These are phyloP conservation scores for Himalopsyche japonica DNA, from an alignment of 2,888 invertebrate species.

Conservation along the genomic window DNA sequence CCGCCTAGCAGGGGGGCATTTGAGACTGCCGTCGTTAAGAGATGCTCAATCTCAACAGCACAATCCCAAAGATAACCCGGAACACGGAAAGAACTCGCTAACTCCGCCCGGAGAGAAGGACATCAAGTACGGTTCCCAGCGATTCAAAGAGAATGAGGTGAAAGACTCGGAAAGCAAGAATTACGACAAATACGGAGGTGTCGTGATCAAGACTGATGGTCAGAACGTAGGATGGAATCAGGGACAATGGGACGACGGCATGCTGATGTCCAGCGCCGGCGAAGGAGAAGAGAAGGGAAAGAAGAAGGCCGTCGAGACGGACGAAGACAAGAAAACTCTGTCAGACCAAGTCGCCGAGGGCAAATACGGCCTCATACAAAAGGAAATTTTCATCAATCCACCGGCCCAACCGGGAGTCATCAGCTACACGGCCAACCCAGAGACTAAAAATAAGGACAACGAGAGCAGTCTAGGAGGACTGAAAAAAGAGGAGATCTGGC, in stretches of 20 bases:
- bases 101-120: conserved; percentile 24
- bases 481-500: conserved; percentile 86
- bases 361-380: conserved; percentile 86
- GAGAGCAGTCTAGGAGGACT: conserved; percentile 79
- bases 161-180: conserved; percentile 52
- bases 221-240: conserved; percentile 58
- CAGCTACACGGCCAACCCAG: conserved; percentile 79
- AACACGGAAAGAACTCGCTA: conserved; percentile 35
- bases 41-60: neutral
- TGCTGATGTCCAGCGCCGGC: conserved; percentile 71
- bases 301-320: conserved; percentile 55
- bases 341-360: conserved; percentile 90
- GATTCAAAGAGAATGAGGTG: conserved; percentile 46
- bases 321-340: conserved; percentile 81
- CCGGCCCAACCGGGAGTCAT: conserved; percentile 79
- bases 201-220: conserved; percentile 55
- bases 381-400: conserved; percentile 73
- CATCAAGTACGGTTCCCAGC: neutral
- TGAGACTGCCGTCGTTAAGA: conserved; percentile 49
- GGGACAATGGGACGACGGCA: conserved; percentile 67
- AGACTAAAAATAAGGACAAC: conserved; percentile 77
- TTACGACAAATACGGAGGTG: conserved; percentile 49
- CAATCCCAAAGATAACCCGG: conserved; percentile 2
- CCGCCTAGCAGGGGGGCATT: conserved; percentile 71
- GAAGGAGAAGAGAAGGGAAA: conserved; percentile 62